Conservation (phyloP, 2,888 invertebrate species). For the Lampropteryx suffumata region DNA sequence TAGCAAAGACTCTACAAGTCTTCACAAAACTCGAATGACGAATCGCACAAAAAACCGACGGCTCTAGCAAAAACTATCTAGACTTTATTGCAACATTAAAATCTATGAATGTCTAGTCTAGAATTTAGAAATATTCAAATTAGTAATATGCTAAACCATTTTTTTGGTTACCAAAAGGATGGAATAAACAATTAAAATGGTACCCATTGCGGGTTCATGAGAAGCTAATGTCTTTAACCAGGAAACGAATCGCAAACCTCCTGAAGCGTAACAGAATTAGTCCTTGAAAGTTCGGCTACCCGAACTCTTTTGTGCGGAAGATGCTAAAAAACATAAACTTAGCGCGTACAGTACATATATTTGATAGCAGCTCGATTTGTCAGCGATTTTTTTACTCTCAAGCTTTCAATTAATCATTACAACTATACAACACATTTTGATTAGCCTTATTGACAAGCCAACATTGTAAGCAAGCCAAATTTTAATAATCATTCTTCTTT, state of each 20-base stretch:
- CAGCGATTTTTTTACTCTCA: conserved; percentile 61
- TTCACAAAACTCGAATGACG: conserved; percentile 48
- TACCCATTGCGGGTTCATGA: conserved; percentile 29
- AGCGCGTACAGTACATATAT: conserved; percentile 50
- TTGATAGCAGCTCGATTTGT: conserved; percentile 69
- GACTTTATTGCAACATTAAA: conserved; percentile 47
- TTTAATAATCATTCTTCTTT: conserved; percentile 27
- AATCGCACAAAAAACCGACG: conserved; percentile 43
- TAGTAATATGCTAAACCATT: conserved; percentile 43
- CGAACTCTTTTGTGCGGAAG: conserved; percentile 62
- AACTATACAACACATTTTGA: conserved; percentile 51
- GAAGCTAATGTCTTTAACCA: conserved; percentile 33
- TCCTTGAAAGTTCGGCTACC: conserved; percentile 77
- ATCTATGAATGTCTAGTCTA: conserved; percentile 44
- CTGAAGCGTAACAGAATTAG: conserved; percentile 67
- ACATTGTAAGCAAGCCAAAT: conserved; percentile 41
- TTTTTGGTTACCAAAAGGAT: conserved; percentile 37
- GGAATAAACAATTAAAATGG: conserved; percentile 33
- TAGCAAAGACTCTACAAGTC: conserved; percentile 36
- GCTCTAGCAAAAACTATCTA: conserved; percentile 46
- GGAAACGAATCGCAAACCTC: conserved; percentile 46
- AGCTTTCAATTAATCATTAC: conserved; percentile 69
- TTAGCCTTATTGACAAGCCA: conserved; percentile 53
- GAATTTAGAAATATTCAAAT: conserved; percentile 54
- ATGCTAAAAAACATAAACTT: conserved; percentile 53